A percentile compares a stretch with the other conserved stretches of the same genome.
These are phyloP conservation scores for Sinopyrophorus schimmeli DNA, from an alignment of 2,888 invertebrate species.

Conservation along the genomic window DNA sequence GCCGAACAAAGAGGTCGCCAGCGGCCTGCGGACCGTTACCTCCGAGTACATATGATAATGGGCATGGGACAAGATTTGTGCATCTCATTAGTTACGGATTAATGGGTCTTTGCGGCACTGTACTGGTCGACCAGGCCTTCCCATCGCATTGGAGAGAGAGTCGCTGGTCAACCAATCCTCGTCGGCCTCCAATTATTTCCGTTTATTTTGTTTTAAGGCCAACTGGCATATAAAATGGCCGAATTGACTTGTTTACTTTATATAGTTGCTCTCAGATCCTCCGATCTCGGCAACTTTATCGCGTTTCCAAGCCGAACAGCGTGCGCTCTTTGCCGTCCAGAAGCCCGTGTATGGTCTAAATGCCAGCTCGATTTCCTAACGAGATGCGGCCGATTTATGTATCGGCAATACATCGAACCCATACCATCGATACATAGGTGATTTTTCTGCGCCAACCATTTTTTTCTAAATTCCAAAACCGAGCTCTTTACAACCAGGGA, in stretches of 20 bases:
- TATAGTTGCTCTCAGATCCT: constrained; percentile 27
- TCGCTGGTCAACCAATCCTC: constrained; percentile 49
- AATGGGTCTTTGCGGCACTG: constrained; percentile 50
- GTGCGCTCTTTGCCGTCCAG: constrained; percentile 6
- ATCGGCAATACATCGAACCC: no score
- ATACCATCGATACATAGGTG: no score
- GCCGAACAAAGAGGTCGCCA: no score
- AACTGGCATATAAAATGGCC: constrained; percentile 53
- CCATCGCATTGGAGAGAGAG: constrained; percentile 42
- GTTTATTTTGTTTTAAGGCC: constrained; percentile 54
- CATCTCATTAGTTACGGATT: constrained; percentile 54
- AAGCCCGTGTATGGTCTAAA: constrained; percentile 17
- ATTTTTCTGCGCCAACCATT: no score
- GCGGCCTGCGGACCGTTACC: no score
- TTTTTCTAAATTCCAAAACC: no score
- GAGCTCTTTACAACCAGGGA: no score
- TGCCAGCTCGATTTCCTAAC: constrained; percentile 14
- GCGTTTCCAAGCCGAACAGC: constrained; percentile 10
- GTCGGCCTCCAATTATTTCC: constrained; percentile 51
- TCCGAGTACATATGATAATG: constrained; percentile 33
- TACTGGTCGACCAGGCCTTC: constrained; percentile 45
- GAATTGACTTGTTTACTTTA: constrained; percentile 48
- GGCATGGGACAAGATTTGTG: constrained; percentile 42
- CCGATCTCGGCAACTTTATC: constrained; percentile 23
- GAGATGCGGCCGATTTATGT: constrained; percentile 16